A percentile compares a stretch with the other conserved stretches of the same genome.
Evolutionary conservation across 2,888 invertebrate species (phyloP).

Genomic region (Embidobia sp.): DNA sequence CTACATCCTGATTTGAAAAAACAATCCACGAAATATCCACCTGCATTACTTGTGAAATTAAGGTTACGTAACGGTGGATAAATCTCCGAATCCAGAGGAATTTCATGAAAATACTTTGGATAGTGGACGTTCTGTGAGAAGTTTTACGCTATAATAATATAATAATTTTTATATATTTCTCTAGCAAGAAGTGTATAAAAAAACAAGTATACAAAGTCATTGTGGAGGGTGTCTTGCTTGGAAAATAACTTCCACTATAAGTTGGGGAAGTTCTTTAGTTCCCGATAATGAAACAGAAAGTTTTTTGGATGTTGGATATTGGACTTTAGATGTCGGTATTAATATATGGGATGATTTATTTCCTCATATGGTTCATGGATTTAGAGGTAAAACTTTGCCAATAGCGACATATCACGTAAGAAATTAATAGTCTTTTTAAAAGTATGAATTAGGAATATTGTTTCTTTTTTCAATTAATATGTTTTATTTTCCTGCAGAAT

Average conservation of each 20-base stretch:
- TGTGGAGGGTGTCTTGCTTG: slow-evolving; percentile 79
- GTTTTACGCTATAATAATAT: too few relatives aligned
- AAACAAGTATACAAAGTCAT: slow-evolving; percentile 19
- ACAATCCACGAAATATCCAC: too few relatives aligned
- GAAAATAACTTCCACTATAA: too few relatives aligned
- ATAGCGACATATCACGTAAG: slow-evolving; percentile 89
- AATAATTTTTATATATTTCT: too few relatives aligned
- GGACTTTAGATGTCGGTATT: slow-evolving; percentile 88
- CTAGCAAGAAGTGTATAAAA: slow-evolving; percentile 43
- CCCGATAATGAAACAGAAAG: slow-evolving; percentile 75
- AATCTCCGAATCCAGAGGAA: too few relatives aligned
- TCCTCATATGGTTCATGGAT: slow-evolving; percentile 90
- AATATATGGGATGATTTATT: slow-evolving; percentile 87
- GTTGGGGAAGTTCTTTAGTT: slow-evolving; percentile 84
- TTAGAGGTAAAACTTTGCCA: slow-evolving; percentile 88
- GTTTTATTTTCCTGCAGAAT: slow-evolving; percentile 84
- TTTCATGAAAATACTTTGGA: too few relatives aligned
- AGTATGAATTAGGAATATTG: too few relatives aligned
- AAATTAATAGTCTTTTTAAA: too few relatives aligned
- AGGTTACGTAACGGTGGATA: too few relatives aligned
- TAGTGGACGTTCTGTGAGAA: too few relatives aligned
- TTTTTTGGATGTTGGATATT: slow-evolving; percentile 85
- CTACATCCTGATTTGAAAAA: too few relatives aligned
- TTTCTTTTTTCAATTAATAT: neutral
- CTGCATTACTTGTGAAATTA: too few relatives aligned